phyloP scores from a whole-genome alignment of 2,888 invertebrate genomes.

The Thymelicus sylvestris region DNA sequence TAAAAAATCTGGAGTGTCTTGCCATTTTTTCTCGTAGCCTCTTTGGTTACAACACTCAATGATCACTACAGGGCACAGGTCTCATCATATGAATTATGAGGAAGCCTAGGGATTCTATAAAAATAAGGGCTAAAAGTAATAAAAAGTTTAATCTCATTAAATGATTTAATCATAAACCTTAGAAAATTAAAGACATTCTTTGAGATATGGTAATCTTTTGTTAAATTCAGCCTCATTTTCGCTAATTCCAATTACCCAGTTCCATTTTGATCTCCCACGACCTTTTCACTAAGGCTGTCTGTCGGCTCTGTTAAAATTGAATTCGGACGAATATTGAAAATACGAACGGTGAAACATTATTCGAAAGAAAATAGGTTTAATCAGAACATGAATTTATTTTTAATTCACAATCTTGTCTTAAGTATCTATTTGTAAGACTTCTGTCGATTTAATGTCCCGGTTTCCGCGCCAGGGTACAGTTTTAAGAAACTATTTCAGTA shows the following conservation, averaged over 20 bases:
- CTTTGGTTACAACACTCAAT: no score
- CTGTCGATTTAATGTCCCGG: conserved; percentile 49
- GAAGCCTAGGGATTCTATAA: no score
- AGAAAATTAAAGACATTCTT: conserved; percentile 21
- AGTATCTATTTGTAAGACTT: conserved; percentile 40
- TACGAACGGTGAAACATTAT: conserved; percentile 35
- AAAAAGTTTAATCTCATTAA: no score
- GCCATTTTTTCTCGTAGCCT: no score
- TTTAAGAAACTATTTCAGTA: conserved; percentile 47
- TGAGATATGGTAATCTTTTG: conserved; percentile 27
- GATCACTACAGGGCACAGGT: no score
- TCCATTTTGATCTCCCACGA: conserved; percentile 30
- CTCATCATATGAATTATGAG: no score
- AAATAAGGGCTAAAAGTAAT: no score
- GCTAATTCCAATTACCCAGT: conserved; percentile 31
- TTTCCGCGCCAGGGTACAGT: conserved; percentile 46
- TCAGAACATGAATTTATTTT: conserved; percentile 48
- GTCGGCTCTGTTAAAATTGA: conserved; percentile 33
- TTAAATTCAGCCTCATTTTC: conserved; percentile 26
- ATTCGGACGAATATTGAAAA: conserved; percentile 39
- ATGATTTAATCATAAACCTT: background rate
- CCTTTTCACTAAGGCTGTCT: conserved; percentile 24
- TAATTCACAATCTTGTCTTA: conserved; percentile 49
- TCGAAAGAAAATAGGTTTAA: conserved; percentile 44
- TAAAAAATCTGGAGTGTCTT: no score